Conservation (phyloP, 2,113 vertebrate species). For the Chaetops frenatus region DNA sequence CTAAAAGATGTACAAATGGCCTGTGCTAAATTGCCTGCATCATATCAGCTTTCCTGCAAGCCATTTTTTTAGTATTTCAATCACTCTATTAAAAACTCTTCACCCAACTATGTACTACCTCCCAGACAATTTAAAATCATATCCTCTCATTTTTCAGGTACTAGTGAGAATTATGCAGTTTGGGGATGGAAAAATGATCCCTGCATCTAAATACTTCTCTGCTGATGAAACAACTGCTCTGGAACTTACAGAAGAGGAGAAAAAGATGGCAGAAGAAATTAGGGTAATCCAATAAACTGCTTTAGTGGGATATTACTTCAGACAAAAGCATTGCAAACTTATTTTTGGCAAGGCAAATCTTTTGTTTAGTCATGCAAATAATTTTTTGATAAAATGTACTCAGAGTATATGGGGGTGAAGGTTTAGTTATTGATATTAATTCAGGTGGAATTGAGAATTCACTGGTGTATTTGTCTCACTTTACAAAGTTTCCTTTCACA, state of each 20-base stretch:
- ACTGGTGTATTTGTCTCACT: not conserved
- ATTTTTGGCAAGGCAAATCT: not conserved
- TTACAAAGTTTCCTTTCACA: not conserved
- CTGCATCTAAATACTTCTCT: conserved; percentile 81
- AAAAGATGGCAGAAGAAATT: conserved; percentile 73
- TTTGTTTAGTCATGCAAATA: not conserved
- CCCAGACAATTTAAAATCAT: not conserved
- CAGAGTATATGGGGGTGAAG: not conserved
- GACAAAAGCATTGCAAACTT: not conserved
- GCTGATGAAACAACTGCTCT: conserved; percentile 57
- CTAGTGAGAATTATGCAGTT: conserved; percentile 79
- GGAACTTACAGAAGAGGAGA: conserved; percentile 77
- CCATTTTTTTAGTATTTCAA: not conserved
- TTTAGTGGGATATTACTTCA: not conserved
- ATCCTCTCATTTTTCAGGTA: conserved; percentile 57
- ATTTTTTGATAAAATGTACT: not conserved
- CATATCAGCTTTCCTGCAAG: not conserved
- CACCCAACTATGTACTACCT: not conserved
- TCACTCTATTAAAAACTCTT: not conserved
- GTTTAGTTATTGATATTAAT: not conserved
- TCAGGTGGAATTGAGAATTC: not conserved
- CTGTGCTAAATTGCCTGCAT: not conserved
- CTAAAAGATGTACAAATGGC: not conserved
- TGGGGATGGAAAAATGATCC: conserved; percentile 82
- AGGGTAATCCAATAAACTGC: conserved; percentile 54